Conservation (phyloP, 1,140 invertebrate species). For the Trichogramma pretiosum region DNA sequence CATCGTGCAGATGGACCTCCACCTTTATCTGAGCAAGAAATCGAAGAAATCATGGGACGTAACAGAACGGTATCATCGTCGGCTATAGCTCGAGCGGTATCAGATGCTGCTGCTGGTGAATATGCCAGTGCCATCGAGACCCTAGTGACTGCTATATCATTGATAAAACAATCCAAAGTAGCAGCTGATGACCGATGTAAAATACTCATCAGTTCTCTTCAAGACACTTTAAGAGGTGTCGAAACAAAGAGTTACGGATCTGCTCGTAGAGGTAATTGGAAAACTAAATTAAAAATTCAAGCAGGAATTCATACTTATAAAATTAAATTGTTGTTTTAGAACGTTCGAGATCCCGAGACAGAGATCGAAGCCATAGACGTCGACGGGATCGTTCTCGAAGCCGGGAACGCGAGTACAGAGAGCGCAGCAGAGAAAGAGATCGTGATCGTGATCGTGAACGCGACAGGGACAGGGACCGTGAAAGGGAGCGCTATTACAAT, state of each 20-base stretch:
- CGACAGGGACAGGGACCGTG: constrained; percentile 53
- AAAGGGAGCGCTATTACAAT: constrained; percentile 42
- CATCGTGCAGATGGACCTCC: constrained; percentile 54
- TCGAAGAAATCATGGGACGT: constrained; percentile 95
- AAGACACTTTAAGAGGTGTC: constrained; percentile 95
- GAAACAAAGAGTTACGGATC: constrained; percentile 91
- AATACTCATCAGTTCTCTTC: constrained; percentile 90
- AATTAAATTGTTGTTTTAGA: constrained; percentile 36
- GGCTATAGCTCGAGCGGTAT: constrained; percentile 92
- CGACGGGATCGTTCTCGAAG: constrained; percentile 71
- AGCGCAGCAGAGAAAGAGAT: constrained; percentile 64
- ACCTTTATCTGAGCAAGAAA: constrained; percentile 83
- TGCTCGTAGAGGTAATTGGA: constrained; percentile 46
- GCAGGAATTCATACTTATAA: neutral
- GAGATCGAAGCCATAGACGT: constrained; percentile 59
- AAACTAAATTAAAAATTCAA: neutral
- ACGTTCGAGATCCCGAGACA: constrained; percentile 68
- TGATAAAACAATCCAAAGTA: constrained; percentile 96
- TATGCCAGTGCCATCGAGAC: constrained; percentile 97
- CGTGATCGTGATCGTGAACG: constrained; percentile 52
- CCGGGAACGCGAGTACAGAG: constrained; percentile 64
- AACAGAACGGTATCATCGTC: constrained; percentile 95
- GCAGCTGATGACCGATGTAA: constrained; percentile 97
- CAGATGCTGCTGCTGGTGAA: constrained; percentile 93
- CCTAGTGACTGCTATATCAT: constrained; percentile 92